phyloP scores from a whole-genome alignment of 1,140 invertebrate genomes.

The Achatina immaculata region DNA sequence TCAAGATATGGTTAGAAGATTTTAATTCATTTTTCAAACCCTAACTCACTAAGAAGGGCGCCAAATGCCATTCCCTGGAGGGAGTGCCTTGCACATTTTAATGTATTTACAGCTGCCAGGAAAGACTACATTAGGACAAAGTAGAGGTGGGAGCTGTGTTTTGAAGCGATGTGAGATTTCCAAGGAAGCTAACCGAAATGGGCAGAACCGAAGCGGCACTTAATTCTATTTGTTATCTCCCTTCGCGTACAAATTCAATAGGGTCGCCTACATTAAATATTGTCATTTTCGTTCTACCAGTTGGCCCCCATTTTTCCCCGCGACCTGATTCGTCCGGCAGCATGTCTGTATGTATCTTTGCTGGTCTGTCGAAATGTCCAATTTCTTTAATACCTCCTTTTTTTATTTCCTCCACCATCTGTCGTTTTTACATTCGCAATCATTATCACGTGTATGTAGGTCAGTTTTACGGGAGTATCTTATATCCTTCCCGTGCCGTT shows the following conservation, averaged over 20 bases:
- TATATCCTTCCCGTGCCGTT: too few species aligned
- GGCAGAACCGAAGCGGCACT: not conserved
- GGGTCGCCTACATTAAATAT: not conserved
- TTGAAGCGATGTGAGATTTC: not conserved
- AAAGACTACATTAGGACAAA: not conserved
- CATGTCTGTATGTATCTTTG: too few species aligned
- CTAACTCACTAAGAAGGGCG: not conserved
- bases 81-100: not conserved
- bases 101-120: not conserved
- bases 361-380: too few species aligned
- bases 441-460: too few species aligned
- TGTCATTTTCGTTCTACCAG: not conserved
- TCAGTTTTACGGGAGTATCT: too few species aligned
- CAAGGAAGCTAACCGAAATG: not conserved
- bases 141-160: not conserved
- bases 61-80: not conserved
- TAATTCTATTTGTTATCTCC: conserved; percentile 7
- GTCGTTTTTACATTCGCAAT: too few species aligned
- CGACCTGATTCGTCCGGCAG: too few species aligned
- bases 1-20: not conserved
- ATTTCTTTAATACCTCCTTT: too few species aligned
- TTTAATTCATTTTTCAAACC: not conserved
- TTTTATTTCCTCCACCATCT: too few species aligned
- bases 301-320: too few species aligned
- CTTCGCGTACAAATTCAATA: not conserved